Evolutionary conservation across 2,113 vertebrate genomes (phyloP), one percentile per base, ranked within the genome.

Genomic region (Cyrtonyx montezumae): DNA sequence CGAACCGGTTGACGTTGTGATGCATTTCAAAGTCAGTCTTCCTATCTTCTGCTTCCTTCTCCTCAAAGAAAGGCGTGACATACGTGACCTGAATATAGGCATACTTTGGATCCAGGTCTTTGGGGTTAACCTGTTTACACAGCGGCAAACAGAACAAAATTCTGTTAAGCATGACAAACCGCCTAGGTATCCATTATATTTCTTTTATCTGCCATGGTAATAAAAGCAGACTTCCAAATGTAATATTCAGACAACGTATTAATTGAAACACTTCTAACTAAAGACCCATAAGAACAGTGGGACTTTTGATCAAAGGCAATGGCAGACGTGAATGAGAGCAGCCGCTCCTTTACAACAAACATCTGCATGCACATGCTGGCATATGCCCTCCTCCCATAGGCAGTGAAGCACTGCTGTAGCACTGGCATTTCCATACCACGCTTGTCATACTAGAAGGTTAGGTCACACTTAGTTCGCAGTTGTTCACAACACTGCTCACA

Each of bases 81-180:
- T 99, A 99, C 0, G 99, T 99, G 93, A 99, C 99, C 93, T 99
- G 99, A 84, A 99, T 99, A 90, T 99, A 99, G n/a, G 99, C 99
- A 0, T 98, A 99, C 93, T 98, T 99, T 43, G 98, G 96, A 89
- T 99, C 99, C 97, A 99, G 91, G 87, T 99, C 99, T 96, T 99
- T 99, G 55, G 99, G 98, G 88, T 99, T 99, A 26, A 99, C 99
- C 99, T 99, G 96, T 9, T 49, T 45, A 49, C 40, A 87, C 32
- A 76, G 36, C 1, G 59, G 20, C 11, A 87, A 23, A 46, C 21
- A 5, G 5, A 34, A 21, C 20, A 34, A 66, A 76, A 66, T 28
- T 28, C 22, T 9, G 43, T 34, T 21, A 34, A n/a, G 30, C 2
- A 12, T 3, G 25, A 71, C 2, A 10, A 80, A 37, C 13, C 81